These are phyloP conservation scores for Gonatopus flavifemur DNA, from an alignment of 1,140 invertebrate genomes.

Conservation along the genomic window DNA sequence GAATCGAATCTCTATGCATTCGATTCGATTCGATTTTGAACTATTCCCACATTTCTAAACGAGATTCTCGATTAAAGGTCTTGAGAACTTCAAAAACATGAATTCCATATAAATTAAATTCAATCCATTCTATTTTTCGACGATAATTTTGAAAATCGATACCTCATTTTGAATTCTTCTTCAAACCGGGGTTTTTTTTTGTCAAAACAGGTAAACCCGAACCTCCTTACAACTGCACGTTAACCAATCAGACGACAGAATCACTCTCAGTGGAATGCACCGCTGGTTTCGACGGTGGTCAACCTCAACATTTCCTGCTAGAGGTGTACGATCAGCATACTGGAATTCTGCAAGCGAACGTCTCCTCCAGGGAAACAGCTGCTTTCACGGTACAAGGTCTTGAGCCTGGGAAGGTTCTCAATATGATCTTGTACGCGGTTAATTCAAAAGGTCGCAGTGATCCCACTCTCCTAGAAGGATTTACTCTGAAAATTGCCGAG, in stretches of 20 bases:
- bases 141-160: too few species aligned
- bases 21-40: too few species aligned
- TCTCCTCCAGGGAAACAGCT: conserved; percentile 67
- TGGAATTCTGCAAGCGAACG: conserved; percentile 66
- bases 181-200: too few species aligned
- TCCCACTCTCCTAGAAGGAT: conserved; percentile 75
- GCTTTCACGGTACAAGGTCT: conserved; percentile 70
- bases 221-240: conserved; percentile 76
- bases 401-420: conserved; percentile 68
- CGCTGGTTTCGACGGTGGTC: conserved; percentile 78
- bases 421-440: conserved; percentile 74
- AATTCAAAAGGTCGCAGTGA: conserved; percentile 86
- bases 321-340: conserved; percentile 74
- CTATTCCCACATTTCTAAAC: too few species aligned
- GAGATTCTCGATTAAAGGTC: too few species aligned
- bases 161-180: too few species aligned
- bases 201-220: conserved; percentile 82
- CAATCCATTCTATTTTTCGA: too few species aligned
- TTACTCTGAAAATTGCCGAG: conserved; percentile 78
- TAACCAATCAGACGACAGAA: conserved; percentile 78
- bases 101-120: too few species aligned
- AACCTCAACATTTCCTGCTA: conserved; percentile 69
- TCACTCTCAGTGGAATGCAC: conserved; percentile 76
- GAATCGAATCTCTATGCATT: too few species aligned
- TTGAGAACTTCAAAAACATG: too few species aligned